These are phyloP conservation scores for Nannoperca australis DNA, from an alignment of 2,797 vertebrate species.

Conservation along the genomic window DNA sequence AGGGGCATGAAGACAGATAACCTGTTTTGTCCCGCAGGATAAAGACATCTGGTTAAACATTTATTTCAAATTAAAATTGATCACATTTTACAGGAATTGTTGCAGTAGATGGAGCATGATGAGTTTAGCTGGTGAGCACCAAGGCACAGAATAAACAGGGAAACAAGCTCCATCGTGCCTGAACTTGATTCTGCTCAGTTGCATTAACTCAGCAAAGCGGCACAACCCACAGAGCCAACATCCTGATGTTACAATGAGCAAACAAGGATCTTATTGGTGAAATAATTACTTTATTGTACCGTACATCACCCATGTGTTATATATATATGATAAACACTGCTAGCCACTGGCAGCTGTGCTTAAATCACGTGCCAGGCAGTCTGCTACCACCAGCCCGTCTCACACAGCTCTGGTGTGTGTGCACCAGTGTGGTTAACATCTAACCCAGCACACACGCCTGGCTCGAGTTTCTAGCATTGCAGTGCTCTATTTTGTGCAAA, in stretches of 20 bases:
- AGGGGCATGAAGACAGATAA: conserved; percentile 6
- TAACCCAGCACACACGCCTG: not conserved
- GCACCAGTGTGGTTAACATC: conserved; percentile 7
- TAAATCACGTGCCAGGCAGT: not conserved
- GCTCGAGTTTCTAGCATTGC: not conserved
- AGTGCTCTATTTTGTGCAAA: not conserved
- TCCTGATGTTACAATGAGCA: conserved; percentile 40
- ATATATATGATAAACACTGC: not conserved
- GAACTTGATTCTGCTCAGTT: not conserved
- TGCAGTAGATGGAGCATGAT: too few species aligned
- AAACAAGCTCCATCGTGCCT: not conserved
- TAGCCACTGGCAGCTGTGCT: conserved; percentile 8
- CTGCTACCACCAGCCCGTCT: rapidly evolving
- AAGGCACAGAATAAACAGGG: not conserved
- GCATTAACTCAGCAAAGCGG: conserved; percentile 4
- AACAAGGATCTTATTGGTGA: conserved; percentile 41
- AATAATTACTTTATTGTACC: conserved; percentile 23
- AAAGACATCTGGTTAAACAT: not conserved
- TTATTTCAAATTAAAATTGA: not conserved
- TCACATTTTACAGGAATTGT: not conserved
- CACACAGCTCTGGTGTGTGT: not conserved
- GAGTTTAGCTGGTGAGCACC: not conserved
- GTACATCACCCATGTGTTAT: not conserved
- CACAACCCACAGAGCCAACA: conserved; percentile 38
- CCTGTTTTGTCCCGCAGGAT: not conserved